phyloP scores from a whole-genome alignment of 2,113 vertebrate species.

The Callospermophilus lateralis region DNA sequence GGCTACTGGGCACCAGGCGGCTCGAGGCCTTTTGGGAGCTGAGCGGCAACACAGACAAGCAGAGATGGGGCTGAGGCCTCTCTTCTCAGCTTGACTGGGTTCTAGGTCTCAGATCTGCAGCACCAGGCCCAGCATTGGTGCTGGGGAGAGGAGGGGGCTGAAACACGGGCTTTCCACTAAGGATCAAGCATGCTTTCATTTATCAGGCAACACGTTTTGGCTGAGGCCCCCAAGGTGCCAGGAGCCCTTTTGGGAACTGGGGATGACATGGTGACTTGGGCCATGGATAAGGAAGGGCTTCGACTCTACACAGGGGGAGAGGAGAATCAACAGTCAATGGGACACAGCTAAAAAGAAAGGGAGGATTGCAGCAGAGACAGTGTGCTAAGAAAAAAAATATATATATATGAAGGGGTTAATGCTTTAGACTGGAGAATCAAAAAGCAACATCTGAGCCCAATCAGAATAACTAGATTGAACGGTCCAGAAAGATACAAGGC shows the following conservation, averaged over 20 bases:
- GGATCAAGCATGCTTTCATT: not conserved
- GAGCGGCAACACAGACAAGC: not conserved
- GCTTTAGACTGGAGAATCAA: not conserved
- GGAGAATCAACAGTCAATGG: not conserved
- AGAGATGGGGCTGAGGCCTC: not conserved
- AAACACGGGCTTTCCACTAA: not conserved
- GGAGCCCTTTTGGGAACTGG: too few relatives aligned
- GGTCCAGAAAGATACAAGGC: not conserved
- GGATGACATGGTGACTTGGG: not conserved
- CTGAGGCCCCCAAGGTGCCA: not conserved
- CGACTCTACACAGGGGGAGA: not conserved
- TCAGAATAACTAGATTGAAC: not conserved
- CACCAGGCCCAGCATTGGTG: not conserved
- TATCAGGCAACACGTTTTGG: not conserved
- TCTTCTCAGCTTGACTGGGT: not conserved
- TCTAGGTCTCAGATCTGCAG: too few relatives aligned
- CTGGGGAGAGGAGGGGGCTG: not conserved
- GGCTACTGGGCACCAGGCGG: accelerated
- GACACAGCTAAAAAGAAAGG: not conserved
- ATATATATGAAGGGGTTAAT: not conserved
- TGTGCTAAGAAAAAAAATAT: not conserved
- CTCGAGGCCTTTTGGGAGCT: not conserved
- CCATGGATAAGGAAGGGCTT: not conserved
- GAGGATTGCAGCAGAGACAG: not conserved
- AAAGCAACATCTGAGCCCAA: not conserved